Evolutionary conservation across 1,140 invertebrate species (phyloP).

Genomic region (Paraescarpia echinospica): DNA sequence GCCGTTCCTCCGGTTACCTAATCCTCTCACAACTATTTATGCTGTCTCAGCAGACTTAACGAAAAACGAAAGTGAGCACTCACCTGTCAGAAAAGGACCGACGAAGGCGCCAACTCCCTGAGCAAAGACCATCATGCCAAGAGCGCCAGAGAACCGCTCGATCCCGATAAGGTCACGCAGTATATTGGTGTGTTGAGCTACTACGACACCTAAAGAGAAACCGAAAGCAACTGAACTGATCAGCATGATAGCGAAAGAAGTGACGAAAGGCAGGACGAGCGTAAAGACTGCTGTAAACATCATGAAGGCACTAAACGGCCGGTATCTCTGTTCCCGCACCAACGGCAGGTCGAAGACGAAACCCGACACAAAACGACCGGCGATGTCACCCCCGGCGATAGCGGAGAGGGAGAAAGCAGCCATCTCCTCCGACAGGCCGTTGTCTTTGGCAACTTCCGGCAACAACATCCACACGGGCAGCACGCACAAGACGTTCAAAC

Average conservation of each 20-base stretch:
- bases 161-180: background rate
- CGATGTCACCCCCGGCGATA: background rate
- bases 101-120: background rate
- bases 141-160: background rate
- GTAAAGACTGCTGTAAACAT: background rate
- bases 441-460: background rate
- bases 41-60: too few species aligned
- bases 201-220: background rate
- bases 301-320: background rate
- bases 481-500: background rate
- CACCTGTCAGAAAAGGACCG: constrained; percentile 6
- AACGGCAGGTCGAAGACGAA: background rate
- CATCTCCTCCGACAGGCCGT: background rate
- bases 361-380: background rate
- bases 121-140: background rate
- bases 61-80: background rate
- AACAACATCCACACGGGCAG: background rate
- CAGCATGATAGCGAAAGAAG: background rate
- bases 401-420: background rate
- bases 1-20: too few species aligned
- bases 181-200: background rate
- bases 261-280: background rate
- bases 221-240: background rate
- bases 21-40: too few species aligned
- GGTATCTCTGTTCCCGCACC: background rate